Conservation (phyloP, 2,113 vertebrate genomes). For the Bostrychus sinensis region DNA sequence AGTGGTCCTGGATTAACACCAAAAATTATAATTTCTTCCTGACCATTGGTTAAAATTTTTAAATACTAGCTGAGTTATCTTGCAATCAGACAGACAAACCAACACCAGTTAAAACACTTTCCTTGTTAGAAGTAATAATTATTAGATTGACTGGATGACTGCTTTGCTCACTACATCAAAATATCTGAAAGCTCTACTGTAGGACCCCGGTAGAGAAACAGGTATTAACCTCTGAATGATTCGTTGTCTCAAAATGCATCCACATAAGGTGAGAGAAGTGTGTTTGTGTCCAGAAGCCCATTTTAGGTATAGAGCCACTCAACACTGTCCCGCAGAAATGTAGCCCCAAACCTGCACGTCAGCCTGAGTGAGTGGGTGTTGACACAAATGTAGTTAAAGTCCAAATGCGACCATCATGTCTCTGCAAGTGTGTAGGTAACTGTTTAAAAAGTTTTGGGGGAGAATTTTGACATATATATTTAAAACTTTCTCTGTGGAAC, state of each 20-base stretch:
- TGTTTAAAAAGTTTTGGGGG: not conserved
- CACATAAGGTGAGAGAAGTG: conserved; percentile 10
- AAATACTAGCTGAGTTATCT: no score
- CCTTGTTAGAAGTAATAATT: no score
- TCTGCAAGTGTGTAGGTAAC: not conserved
- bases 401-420: not conserved
- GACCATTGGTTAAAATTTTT: no score
- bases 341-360: conserved; percentile 20
- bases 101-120: no score
- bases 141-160: conserved; percentile 30
- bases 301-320: conserved; percentile 6
- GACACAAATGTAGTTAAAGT: conserved; percentile 10
- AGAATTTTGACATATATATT: not conserved
- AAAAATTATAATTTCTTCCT: no score
- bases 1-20: no score
- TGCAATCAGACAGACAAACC: no score
- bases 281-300: conserved; percentile 6
- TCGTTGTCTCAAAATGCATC: conserved; percentile 10
- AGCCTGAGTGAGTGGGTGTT: conserved; percentile 21
- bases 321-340: conserved; percentile 14
- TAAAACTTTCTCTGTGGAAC: conserved; percentile 15
- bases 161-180: conserved; percentile 30
- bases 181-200: no score
- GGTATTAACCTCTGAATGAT: conserved; percentile 40
- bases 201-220: no score